phyloP scores from a whole-genome alignment of 2,888 invertebrate genomes.

The Tenthredo notha region DNA sequence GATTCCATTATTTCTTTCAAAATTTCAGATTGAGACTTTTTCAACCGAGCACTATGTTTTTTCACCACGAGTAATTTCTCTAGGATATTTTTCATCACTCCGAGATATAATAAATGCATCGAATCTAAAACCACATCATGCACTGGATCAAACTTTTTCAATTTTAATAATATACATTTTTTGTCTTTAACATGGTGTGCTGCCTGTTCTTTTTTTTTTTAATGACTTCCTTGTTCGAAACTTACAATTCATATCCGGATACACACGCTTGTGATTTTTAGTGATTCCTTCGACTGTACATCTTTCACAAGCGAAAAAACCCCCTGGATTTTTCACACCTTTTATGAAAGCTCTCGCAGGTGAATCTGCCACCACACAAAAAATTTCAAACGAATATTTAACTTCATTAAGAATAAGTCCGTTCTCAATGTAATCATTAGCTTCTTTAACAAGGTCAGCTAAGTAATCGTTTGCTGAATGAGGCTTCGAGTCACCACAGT shows the following conservation, averaged over 20 bases:
- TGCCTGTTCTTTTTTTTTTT: slow-evolving; percentile 17
- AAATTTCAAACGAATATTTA: slow-evolving; percentile 42
- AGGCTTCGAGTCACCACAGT: slow-evolving; percentile 53
- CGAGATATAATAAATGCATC: slow-evolving; percentile 45
- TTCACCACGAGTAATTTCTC: slow-evolving; percentile 47
- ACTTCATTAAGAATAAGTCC: slow-evolving; percentile 49
- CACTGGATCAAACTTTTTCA: slow-evolving; percentile 39
- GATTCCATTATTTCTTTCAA: slow-evolving; percentile 4
- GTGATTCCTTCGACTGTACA: slow-evolving; percentile 36
- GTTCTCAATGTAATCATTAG: slow-evolving; percentile 47
- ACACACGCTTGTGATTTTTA: slow-evolving; percentile 36
- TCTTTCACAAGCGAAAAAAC: slow-evolving; percentile 48
- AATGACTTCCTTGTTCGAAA: slow-evolving; percentile 44
- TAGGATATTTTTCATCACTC: slow-evolving; percentile 11
- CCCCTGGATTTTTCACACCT: slow-evolving; percentile 27
- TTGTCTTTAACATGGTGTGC: slow-evolving; percentile 36
- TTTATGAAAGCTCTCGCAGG: slow-evolving; percentile 48
- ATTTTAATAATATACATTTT: slow-evolving; percentile 13
- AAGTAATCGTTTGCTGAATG: slow-evolving; percentile 38
- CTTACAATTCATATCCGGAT: slow-evolving; percentile 32
- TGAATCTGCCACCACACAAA: slow-evolving; percentile 46
- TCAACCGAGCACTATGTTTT: slow-evolving; percentile 36
- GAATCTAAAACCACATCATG: slow-evolving; percentile 24
- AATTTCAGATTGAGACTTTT: background rate
- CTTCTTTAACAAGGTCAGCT: slow-evolving; percentile 37